Conservation (phyloP, 2,113 vertebrate genomes). For the Phalacrocorax pelagicus region DNA sequence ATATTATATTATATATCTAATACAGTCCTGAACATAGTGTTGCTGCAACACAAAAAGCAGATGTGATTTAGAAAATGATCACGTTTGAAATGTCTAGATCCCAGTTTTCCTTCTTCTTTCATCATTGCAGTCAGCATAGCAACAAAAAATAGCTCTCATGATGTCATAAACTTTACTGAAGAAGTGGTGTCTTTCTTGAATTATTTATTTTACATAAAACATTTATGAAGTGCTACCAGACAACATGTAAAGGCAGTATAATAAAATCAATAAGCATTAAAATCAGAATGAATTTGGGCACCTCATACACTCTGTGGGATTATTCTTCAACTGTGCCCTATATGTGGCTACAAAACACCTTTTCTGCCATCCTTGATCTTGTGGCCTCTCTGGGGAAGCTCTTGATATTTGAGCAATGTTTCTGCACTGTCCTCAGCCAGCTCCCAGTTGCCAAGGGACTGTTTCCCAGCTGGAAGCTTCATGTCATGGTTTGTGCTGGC, state of each 20-base stretch:
- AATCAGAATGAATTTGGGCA: slow-evolving; percentile 21
- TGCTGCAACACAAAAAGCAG: not conserved
- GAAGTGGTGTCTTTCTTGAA: slow-evolving; percentile 34
- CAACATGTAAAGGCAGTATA: slow-evolving; percentile 3
- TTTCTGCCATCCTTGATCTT: not conserved
- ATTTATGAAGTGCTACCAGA: slow-evolving; percentile 53
- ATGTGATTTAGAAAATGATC: slow-evolving; percentile 30
- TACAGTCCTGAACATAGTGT: not conserved
- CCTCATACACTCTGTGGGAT: not conserved
- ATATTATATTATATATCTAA: not conserved
- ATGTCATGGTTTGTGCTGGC: not conserved
- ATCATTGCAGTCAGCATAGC: slow-evolving; percentile 14
- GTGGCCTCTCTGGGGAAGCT: not conserved
- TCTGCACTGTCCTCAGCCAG: not conserved
- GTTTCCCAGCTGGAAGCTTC: not conserved
- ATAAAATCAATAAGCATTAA: slow-evolving; percentile 54
- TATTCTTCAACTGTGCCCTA: not conserved
- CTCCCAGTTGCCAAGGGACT: not conserved
- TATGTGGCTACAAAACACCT: not conserved
- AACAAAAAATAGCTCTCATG: slow-evolving; percentile 43
- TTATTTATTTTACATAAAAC: slow-evolving; percentile 64
- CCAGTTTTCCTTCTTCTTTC: slow-evolving; percentile 27
- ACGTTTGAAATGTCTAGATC: slow-evolving; percentile 19
- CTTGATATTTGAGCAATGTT: not conserved
- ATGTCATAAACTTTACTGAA: slow-evolving; percentile 58